These are phyloP conservation scores for Meloidogyne hapla DNA, from an alignment of 1,140 invertebrate species.

Conservation along the genomic window DNA sequence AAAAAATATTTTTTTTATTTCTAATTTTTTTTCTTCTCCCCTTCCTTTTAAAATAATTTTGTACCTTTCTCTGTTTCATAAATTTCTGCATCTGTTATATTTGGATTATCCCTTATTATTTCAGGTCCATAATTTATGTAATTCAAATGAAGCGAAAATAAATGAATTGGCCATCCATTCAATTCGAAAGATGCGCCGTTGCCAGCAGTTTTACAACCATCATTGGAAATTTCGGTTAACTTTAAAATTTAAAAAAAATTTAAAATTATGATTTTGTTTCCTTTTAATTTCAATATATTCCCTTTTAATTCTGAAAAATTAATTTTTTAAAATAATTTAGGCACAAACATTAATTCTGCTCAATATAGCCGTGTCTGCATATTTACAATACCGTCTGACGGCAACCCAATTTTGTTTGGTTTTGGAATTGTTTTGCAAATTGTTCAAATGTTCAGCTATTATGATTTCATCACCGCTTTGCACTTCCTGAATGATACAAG, in stretches of 20 bases:
- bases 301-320: no score
- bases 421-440: background rate
- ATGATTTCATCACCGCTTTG: background rate
- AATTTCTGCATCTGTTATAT: background rate
- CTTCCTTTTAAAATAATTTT: no score
- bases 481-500: background rate
- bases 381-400: background rate
- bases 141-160: background rate
- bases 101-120: background rate
- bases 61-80: background rate
- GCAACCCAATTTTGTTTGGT: background rate
- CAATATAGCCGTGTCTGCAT: background rate
- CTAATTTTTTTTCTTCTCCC: background rate
- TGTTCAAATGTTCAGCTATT: background rate
- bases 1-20: background rate
- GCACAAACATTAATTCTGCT: background rate
- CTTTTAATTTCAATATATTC: no score
- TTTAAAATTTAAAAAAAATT: background rate
- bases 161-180: background rate
- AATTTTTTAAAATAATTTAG: background rate
- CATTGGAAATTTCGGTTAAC: background rate
- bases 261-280: background rate
- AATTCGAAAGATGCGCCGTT: background rate
- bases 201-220: background rate
- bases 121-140: background rate